phyloP scores from a whole-genome alignment of 2,888 invertebrate species.

The Hirtodrosophila alboralis region DNA sequence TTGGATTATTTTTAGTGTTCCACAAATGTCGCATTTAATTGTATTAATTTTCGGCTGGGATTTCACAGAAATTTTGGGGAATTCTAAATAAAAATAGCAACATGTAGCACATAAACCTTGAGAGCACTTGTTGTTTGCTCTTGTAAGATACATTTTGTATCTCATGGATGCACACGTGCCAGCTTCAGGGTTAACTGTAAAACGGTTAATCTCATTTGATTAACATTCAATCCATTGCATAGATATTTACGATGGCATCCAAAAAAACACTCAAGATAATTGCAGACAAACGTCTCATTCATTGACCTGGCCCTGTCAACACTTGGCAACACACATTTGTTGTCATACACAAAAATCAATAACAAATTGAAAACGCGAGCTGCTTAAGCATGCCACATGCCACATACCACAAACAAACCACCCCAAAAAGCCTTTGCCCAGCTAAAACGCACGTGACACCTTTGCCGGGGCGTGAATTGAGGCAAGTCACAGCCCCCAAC shows the following conservation, averaged over 20 bases:
- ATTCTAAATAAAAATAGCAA: too few relatives aligned
- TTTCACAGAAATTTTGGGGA: too few relatives aligned
- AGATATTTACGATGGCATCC: slow-evolving; percentile 15
- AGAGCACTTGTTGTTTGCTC: slow-evolving; percentile 12
- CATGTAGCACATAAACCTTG: slow-evolving; percentile 8
- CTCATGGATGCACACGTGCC: slow-evolving; percentile 45
- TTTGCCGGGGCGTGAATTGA: slow-evolving; percentile 35
- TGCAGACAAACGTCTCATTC: slow-evolving; percentile 35
- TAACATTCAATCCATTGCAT: background rate
- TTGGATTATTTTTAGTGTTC: too few relatives aligned
- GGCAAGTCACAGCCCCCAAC: slow-evolving; percentile 24
- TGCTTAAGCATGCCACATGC: slow-evolving; percentile 27
- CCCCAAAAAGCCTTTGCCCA: background rate
- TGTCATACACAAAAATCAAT: slow-evolving; percentile 69
- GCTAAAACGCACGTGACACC: slow-evolving; percentile 60
- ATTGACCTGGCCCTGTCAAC: slow-evolving; percentile 65
- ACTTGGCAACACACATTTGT: slow-evolving; percentile 43
- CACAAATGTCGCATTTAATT: too few relatives aligned
- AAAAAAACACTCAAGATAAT: slow-evolving; percentile 40
- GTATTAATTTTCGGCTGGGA: too few relatives aligned
- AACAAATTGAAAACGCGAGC: slow-evolving; percentile 45
- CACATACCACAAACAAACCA: background rate
- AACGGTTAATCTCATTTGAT: slow-evolving; percentile 17
- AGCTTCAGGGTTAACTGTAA: slow-evolving; percentile 23
- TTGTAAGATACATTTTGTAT: slow-evolving; percentile 18